phyloP scores from a whole-genome alignment of 1,140 invertebrate genomes.

The Kradibia gibbosae region DNA sequence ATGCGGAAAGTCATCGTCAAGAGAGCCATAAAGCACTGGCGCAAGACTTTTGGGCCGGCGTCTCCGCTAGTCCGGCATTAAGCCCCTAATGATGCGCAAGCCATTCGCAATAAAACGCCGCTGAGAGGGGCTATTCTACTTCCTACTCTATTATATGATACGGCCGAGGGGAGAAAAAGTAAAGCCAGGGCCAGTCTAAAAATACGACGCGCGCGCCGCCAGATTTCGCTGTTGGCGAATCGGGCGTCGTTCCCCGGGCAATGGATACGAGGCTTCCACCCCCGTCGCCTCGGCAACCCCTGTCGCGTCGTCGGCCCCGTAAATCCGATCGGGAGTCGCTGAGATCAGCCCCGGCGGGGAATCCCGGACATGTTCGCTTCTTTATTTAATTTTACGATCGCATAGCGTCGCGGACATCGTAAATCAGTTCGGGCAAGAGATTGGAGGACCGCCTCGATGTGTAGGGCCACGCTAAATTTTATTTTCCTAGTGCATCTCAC shows the following conservation, averaged over 20 bases:
- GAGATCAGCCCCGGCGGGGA: too few relatives aligned
- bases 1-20: too few relatives aligned
- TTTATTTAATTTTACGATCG: constrained; percentile 58
- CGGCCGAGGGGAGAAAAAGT: neutral
- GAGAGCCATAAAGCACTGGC: too few relatives aligned
- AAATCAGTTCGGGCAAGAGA: constrained; percentile 30
- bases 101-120: too few relatives aligned
- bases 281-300: neutral
- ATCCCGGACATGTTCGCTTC: constrained; percentile 20
- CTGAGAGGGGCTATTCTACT: neutral
- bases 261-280: neutral
- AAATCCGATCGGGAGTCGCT: neutral
- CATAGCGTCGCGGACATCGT: constrained; percentile 54
- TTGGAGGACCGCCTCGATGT: neutral
- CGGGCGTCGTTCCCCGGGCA: neutral
- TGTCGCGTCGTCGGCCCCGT: neutral
- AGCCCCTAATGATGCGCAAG: too few relatives aligned
- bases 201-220: neutral
- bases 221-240: neutral
- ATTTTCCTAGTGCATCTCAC: neutral
- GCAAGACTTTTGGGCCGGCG: too few relatives aligned
- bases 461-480: constrained; percentile 4
- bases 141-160: neutral
- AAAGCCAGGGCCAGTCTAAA: neutral
- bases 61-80: too few relatives aligned